Evolutionary conservation across 2,113 vertebrate genomes (phyloP), one percentile per base, ranked within the genome.

Genomic region (Xyliphius kryptos): DNA sequence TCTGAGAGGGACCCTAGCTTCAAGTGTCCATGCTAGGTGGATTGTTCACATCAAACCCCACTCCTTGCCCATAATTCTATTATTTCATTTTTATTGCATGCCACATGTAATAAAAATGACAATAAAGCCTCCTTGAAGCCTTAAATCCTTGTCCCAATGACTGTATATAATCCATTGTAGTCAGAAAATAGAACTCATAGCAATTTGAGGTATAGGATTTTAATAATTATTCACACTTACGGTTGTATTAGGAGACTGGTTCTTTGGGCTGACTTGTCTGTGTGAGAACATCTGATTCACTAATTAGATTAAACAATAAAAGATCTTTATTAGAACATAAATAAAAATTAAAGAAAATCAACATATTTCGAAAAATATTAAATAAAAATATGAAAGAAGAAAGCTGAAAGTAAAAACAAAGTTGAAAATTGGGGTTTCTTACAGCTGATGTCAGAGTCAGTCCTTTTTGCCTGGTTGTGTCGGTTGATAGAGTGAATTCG

Each of bases 401-500:
- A 64, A 12, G n/a, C n/a, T n/a, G n/a, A n/a, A 56, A 9, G 16
- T 9, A 63, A 13, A 46, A 15, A 38, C 14, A 36, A 9, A 66
- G 15, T 15, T 4, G 48, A 17, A 26, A n/a, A 49, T 11, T 4
- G 0, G 2, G 3, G 16, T 16, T 54, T 41, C 90, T 85, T 72
- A 95, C 92, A 74, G 52, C 75, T 85, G 17, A 81, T 83, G 59
- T 90, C 88, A 0, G 88, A 88, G 37, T 82, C 80, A 1, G 88
- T 88, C 63, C 89, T 77, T 57, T 83, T 84, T 5, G 89, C 85
- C 1, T 76, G 79, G 59, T 81, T 86, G 79, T 90, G 84, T 71
- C 86, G 82, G 77, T 91, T 92, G 15, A 91, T 88, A 0, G 93
- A 95, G 59, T 83, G 85, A 68, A 95, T 94, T 63, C 91, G 80